phyloP scores from a whole-genome alignment of 2,888 invertebrate species.

The Polylopha cassiicola region DNA sequence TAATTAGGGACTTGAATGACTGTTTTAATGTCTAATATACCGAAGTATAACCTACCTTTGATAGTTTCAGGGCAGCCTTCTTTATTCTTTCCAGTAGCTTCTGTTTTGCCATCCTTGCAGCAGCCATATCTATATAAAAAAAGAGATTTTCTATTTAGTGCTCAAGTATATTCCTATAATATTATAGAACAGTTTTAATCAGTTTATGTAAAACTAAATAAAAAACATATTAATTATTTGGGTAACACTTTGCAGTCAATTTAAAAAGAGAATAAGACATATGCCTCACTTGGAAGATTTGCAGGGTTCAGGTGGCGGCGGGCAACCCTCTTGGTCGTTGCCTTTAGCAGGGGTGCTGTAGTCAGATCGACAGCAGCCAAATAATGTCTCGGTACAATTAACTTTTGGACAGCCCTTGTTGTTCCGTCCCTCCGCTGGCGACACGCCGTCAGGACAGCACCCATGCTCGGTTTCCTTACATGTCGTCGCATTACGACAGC shows the following conservation, averaged over 20 bases:
- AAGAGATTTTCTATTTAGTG: slow-evolving; percentile 25
- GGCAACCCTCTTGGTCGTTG: slow-evolving; percentile 90
- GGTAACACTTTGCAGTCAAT: too few relatives aligned
- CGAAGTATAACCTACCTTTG: too few relatives aligned
- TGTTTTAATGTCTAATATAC: too few relatives aligned
- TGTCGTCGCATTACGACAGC: slow-evolving; percentile 84
- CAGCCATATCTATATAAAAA: slow-evolving; percentile 77
- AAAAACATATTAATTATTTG: too few relatives aligned
- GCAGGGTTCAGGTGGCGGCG: slow-evolving; percentile 79
- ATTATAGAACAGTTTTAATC: too few relatives aligned
- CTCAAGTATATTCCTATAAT: too few relatives aligned
- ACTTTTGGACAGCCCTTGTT: slow-evolving; percentile 85
- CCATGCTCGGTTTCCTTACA: slow-evolving; percentile 86
- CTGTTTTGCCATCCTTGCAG: slow-evolving; percentile 81
- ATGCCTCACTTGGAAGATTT: slow-evolving; percentile 68
- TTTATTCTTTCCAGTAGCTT: slow-evolving; percentile 80
- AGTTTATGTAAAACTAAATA: too few relatives aligned
- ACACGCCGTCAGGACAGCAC: slow-evolving; percentile 90
- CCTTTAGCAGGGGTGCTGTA: slow-evolving; percentile 86
- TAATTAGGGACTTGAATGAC: too few relatives aligned
- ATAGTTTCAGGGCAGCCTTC: slow-evolving; percentile 68
- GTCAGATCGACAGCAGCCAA: slow-evolving; percentile 89
- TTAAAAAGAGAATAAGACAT: background rate
- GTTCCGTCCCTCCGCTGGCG: slow-evolving; percentile 83
- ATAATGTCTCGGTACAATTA: slow-evolving; percentile 86